These are phyloP conservation scores for Onthophagus taurus DNA, from an alignment of 1,140 invertebrate species.

Conservation along the genomic window DNA sequence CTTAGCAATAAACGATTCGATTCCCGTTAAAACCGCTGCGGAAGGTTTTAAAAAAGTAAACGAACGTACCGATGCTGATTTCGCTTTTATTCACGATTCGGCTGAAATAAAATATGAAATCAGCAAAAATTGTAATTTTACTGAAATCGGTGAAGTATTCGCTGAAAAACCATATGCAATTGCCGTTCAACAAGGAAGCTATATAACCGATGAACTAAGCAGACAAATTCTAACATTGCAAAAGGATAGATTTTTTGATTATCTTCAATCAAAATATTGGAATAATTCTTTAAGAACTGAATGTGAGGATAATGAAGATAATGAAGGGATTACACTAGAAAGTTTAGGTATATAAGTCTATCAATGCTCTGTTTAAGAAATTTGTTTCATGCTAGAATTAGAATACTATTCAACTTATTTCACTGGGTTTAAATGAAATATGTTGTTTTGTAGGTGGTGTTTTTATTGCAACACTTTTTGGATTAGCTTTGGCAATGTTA, in stretches of 20 bases:
- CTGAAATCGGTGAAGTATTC: constrained; percentile 79
- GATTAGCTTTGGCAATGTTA: constrained; percentile 69
- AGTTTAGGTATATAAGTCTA: constrained; percentile 71
- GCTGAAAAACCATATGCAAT: constrained; percentile 82
- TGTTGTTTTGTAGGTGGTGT: constrained; percentile 58
- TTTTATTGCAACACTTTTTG: constrained; percentile 80
- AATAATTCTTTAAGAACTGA: constrained; percentile 57
- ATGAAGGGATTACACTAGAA: constrained; percentile 78
- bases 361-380: no score
- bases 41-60: constrained; percentile 67
- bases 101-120: constrained; percentile 77
- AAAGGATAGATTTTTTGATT: constrained; percentile 75
- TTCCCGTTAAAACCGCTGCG: constrained; percentile 53
- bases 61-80: constrained; percentile 69
- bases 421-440: no score
- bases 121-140: constrained; percentile 73
- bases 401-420: no score
- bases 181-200: constrained; percentile 77
- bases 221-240: constrained; percentile 70
- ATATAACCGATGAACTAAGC: constrained; percentile 69
- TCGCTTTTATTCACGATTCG: constrained; percentile 83
- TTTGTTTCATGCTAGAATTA: no score
- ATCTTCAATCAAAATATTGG: constrained; percentile 70
- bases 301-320: constrained; percentile 66
- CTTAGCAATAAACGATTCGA: constrained; percentile 68